Evolutionary conservation across 2,888 invertebrate genomes (phyloP), one percentile per base, ranked within the genome.

Genomic region (Pantelozetes paolii): DNA sequence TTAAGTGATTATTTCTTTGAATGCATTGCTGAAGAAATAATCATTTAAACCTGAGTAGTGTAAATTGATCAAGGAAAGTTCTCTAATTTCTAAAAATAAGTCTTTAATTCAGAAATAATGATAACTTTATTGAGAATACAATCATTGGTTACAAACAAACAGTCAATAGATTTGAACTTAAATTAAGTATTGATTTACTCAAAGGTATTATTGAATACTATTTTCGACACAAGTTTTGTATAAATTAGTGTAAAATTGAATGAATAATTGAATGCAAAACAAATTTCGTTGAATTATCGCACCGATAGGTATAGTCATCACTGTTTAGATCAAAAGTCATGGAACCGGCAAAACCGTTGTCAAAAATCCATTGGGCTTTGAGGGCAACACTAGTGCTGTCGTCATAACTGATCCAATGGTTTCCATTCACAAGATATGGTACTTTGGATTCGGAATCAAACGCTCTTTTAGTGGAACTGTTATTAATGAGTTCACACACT

Each of bases 331-430:
- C 89, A 82, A 89, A 91, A 75, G 92, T 84, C 93, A 93, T 93
- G 8, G 89, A 89, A 50, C 94, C 94, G 70, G 89, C 89, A 78
- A 90, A 77, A 6, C 73, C 71, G 59, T 76, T 48, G 13, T 74
- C 62, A 13, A 62, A 73, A 50, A 78, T 76, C 78, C 78, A 78
- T 20, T 76, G 72, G 8, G 77, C 76, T 76, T 78, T 93, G 79
- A 86, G 86, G 73, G 83, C 84, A 2, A 91, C 85, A 82, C 92
- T 93, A 69, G 84, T 82, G 26, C 86, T 84, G 79, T 89, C 86
- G 77, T 94, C 94, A 81, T 88, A 93, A 0, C 92, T 91, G 64
- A 92, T 85, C 94, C 94, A 94, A 78, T 92, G 89, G 20, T 82
- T 82, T 64, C 84, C 84, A 75, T 86, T 86, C 78, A 86, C 88